Evolutionary conservation across 2,113 vertebrate species (phyloP).

Genomic region (Anguilla rostrata): DNA sequence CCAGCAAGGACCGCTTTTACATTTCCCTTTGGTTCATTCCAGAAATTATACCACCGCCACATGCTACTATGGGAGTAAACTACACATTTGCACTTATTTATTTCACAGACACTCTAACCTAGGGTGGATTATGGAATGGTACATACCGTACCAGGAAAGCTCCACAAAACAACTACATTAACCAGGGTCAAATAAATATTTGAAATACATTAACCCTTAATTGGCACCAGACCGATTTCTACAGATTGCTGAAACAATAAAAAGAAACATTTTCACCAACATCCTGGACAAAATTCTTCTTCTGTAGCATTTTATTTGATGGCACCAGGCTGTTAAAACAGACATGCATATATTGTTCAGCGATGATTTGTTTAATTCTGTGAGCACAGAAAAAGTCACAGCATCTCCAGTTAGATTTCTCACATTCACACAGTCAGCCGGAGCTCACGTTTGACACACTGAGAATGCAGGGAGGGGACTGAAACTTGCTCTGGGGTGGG

Average conservation of each 20-base stretch:
- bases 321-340: not conserved
- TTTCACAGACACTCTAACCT: not conserved
- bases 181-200: too few species aligned
- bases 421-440: not conserved
- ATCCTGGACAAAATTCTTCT: too few species aligned
- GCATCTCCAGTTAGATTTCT: not conserved
- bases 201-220: too few species aligned
- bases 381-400: not conserved
- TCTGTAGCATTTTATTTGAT: not conserved
- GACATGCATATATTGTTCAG: not conserved
- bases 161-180: too few species aligned
- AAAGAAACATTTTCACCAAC: too few species aligned
- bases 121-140: not conserved
- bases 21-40: not conserved
- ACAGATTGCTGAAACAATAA: too few species aligned
- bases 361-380: not conserved
- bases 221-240: too few species aligned
- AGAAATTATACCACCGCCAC: not conserved
- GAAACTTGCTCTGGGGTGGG: not conserved
- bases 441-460: not conserved
- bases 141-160: not conserved
- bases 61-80: not conserved
- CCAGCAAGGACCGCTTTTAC: not conserved
- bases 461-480: not conserved
- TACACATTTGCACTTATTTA: not conserved